phyloP scores from a whole-genome alignment of 2,888 invertebrate genomes.

The Tribolium freemani region DNA sequence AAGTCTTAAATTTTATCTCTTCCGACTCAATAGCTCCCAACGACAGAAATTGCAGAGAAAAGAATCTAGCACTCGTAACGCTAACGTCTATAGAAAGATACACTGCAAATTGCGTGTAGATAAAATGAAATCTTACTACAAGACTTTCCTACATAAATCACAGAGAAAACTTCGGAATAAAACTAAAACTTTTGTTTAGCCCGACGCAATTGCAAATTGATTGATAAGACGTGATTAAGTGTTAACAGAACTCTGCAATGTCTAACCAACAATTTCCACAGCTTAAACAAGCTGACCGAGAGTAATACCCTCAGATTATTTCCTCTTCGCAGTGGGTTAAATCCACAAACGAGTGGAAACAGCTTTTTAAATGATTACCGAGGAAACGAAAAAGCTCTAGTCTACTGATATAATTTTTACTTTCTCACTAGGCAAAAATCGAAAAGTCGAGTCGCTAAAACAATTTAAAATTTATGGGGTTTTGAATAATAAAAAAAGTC shows the following conservation, averaged over 20 bases:
- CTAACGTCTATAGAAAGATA: not conserved
- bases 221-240: not conserved
- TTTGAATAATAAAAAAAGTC: no score
- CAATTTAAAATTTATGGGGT: not conserved
- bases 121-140: not conserved
- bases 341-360: not conserved
- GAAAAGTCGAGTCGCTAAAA: not conserved
- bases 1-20: not conserved
- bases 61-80: not conserved
- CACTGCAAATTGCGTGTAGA: not conserved
- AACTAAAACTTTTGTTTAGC: not conserved
- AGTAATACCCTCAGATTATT: constrained; percentile 14
- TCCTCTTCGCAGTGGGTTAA: constrained; percentile 9
- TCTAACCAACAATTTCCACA: constrained; percentile 2
- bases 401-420: not conserved
- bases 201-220: not conserved
- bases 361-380: not conserved
- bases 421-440: not conserved
- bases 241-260: not conserved
- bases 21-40: not conserved
- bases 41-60: not conserved
- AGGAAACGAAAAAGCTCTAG: not conserved
- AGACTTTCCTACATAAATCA: constrained; percentile 11
- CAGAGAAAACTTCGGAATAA: constrained; percentile 1
- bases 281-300: constrained; percentile 12